A percentile compares a stretch with the other conserved stretches of the same genome.
Conservation (phyloP, 2,888 invertebrate species). For the Tachina lurida region DNA sequence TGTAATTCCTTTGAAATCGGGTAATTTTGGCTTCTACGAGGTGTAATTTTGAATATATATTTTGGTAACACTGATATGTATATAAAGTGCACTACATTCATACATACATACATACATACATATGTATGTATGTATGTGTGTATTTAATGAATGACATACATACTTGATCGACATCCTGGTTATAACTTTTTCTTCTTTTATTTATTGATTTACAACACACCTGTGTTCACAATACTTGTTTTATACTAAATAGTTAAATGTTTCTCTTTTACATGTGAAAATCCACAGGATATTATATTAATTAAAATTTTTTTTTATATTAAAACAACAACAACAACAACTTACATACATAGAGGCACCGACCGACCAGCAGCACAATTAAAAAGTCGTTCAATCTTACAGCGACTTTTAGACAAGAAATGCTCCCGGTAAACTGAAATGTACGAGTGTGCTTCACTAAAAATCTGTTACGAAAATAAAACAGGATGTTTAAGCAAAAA, state of each 20-base stretch:
- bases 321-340: neutral
- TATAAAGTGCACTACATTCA: too few species aligned
- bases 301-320: constrained; percentile 34
- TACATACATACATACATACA: too few species aligned
- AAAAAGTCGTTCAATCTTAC: constrained; percentile 54
- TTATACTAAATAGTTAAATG: constrained; percentile 33
- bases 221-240: constrained; percentile 52
- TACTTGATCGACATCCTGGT: constrained; percentile 63
- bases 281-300: constrained; percentile 61
- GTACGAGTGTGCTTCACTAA: constrained; percentile 2
- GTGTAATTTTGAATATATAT: too few species aligned
- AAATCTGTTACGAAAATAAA: constrained; percentile 44
- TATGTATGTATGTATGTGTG: neutral
- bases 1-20: too few species aligned
- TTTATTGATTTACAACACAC: constrained; percentile 55
- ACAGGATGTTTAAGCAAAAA: constrained; percentile 66
- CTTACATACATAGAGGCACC: neutral
- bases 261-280: constrained; percentile 19
- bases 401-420: constrained; percentile 51
- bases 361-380: constrained; percentile 38
- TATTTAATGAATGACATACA: constrained; percentile 47
- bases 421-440: constrained; percentile 26
- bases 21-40: too few species aligned
- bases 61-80: too few species aligned
- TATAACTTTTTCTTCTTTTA: constrained; percentile 49